Percentiles rank a stretch among this genome's conserved stretches.
Evolutionary conservation across 2,888 invertebrate genomes (phyloP).

Genomic region (Hydropsyche betteni): DNA sequence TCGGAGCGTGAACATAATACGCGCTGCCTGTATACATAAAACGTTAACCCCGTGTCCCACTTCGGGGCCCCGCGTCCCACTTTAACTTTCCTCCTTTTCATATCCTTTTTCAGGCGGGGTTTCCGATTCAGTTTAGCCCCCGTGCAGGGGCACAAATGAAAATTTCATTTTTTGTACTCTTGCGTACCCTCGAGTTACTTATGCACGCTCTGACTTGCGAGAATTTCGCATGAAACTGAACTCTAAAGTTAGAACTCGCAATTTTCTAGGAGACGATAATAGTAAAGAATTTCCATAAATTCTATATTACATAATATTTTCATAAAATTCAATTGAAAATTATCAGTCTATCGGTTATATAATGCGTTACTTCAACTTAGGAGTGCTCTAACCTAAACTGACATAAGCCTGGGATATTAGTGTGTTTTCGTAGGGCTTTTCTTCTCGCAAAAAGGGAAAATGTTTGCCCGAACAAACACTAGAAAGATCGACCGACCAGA

Average conservation of each 20-base stretch:
- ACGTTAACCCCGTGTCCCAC: conserved; percentile 17
- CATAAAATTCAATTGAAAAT: not conserved
- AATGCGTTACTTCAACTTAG: too few relatives aligned
- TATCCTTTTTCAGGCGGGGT: not conserved
- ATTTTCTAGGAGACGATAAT: too few relatives aligned
- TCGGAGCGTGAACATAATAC: not conserved
- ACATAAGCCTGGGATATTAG: too few relatives aligned
- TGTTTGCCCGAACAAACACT: conserved; percentile 16
- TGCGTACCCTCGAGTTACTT: too few relatives aligned
- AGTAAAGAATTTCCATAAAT: too few relatives aligned
- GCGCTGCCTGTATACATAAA: too few relatives aligned
- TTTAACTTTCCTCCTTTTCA: conserved; percentile 25
- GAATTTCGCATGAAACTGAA: too few relatives aligned
- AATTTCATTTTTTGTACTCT: conserved; percentile 3
- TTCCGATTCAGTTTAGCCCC: conserved; percentile 11
- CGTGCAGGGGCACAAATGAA: not conserved
- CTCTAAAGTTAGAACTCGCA: too few relatives aligned
- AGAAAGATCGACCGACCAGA: not conserved
- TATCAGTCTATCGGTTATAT: too few relatives aligned
- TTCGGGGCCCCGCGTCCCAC: conserved; percentile 13
- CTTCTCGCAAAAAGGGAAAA: not conserved
- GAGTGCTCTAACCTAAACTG: too few relatives aligned
- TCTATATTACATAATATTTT: not conserved
- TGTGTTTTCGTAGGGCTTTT: not conserved
- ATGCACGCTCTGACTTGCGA: too few relatives aligned